These are phyloP conservation scores for Pterocles orientalis DNA, from an alignment of 2,113 vertebrate species.

Conservation along the genomic window DNA sequence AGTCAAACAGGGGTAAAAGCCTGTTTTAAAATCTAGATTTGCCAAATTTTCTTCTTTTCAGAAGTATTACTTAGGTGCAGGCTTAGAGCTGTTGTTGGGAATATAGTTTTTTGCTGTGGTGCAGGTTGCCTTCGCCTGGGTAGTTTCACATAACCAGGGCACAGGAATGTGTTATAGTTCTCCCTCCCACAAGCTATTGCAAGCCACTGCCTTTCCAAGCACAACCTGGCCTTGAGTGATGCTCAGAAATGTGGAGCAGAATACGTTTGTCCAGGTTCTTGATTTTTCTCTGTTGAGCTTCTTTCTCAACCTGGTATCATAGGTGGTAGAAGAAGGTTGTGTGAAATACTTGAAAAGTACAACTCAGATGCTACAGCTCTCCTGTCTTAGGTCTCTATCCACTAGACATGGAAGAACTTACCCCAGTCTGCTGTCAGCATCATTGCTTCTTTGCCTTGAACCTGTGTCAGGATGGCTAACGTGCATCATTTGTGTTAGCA, in stretches of 20 bases:
- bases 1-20: not conserved
- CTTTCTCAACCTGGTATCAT: not conserved
- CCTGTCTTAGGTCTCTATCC: not conserved
- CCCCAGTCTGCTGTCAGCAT: accelerated
- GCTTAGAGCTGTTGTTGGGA: not conserved
- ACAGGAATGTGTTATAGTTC: not conserved
- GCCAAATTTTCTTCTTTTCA: not conserved
- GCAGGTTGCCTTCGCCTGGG: not conserved
- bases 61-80: not conserved
- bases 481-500: not conserved
- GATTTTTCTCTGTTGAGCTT: not conserved
- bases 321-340: not conserved
- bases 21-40: not conserved
- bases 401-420: not conserved
- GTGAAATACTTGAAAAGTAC: not conserved
- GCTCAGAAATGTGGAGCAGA: not conserved
- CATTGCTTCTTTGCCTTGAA: not conserved
- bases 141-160: not conserved
- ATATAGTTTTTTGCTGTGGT: not conserved
- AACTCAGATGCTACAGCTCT: not conserved
- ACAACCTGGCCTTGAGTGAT: not conserved
- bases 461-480: not conserved
- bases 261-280: not conserved
- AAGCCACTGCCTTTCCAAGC: not conserved
- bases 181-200: not conserved